These are phyloP conservation scores for Grantiella picta DNA, from an alignment of 2,113 vertebrate species.

Conservation along the genomic window DNA sequence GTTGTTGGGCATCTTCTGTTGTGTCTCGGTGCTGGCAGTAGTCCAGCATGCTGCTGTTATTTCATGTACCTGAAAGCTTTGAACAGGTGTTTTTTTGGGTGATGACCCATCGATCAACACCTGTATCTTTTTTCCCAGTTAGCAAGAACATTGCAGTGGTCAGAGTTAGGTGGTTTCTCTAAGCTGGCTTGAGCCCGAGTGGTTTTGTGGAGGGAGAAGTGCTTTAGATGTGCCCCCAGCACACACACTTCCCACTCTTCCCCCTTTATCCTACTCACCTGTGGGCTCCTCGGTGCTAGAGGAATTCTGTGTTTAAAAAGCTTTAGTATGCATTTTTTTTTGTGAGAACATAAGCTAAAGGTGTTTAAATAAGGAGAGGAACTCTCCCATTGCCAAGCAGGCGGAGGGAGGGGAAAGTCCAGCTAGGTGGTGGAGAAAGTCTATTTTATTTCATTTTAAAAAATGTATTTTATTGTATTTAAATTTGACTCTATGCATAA, in stretches of 20 bases:
- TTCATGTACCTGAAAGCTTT: not conserved
- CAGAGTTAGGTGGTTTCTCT: not conserved
- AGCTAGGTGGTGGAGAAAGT: not conserved
- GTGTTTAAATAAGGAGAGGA: not conserved
- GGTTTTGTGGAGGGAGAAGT: not conserved
- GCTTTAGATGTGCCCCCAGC: not conserved
- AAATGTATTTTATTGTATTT: not conserved
- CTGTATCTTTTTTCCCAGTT: not conserved
- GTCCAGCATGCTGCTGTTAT: not conserved
- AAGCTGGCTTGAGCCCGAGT: not conserved
- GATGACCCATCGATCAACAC: not conserved
- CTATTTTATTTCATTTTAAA: not conserved
- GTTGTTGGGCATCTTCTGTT: not conserved
- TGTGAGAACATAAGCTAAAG: not conserved
- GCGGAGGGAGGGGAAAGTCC: not conserved
- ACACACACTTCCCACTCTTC: fast-evolving
- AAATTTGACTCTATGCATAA: not conserved
- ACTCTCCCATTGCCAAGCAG: not conserved
- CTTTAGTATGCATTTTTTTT: not conserved
- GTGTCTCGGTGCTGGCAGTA: not conserved
- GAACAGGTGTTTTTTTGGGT: not conserved
- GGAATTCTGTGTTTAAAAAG: not conserved
- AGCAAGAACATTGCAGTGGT: not conserved
- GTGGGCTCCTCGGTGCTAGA: not conserved
- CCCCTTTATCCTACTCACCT: fast-evolving